A percentile compares a stretch with the other conserved stretches of the same genome.
phyloP scores from a whole-genome alignment of 2,888 invertebrate species.

The Caenorhabditis doughertyi region DNA sequence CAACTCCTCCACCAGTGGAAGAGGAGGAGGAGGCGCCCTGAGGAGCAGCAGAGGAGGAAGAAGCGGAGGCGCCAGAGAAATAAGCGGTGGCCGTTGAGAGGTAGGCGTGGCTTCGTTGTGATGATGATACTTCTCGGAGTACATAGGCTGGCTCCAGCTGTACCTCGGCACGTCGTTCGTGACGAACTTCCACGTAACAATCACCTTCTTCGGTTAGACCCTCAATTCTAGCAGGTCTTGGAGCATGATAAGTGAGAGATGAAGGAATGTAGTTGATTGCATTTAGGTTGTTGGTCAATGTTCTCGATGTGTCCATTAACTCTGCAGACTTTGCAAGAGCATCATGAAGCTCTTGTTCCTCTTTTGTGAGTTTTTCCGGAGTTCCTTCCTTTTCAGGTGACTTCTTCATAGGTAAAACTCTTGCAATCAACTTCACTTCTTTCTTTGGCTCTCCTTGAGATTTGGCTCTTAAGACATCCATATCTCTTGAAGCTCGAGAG shows the following conservation, averaged over 20 bases:
- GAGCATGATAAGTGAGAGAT: slow-evolving; percentile 38
- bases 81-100: slow-evolving; percentile 60
- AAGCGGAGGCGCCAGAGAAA: slow-evolving; percentile 55
- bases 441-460: not conserved
- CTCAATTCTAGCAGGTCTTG: slow-evolving; percentile 57
- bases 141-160: slow-evolving; percentile 70
- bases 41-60: not conserved
- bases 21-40: not conserved
- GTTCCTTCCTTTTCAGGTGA: slow-evolving; percentile 12
- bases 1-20: no score
- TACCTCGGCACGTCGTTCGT: slow-evolving; percentile 69
- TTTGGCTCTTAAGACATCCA: not conserved
- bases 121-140: slow-evolving; percentile 52
- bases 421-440: slow-evolving; percentile 61
- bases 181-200: slow-evolving; percentile 65
- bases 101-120: slow-evolving; percentile 53
- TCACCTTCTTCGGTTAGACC: slow-evolving; percentile 63
- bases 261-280: slow-evolving; percentile 60
- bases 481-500: slow-evolving; percentile 1
- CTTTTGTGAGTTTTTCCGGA: not conserved
- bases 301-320: not conserved
- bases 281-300: not conserved
- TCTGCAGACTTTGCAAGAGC: not conserved
- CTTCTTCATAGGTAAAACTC: slow-evolving; percentile 44
- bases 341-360: not conserved